Evolutionary conservation across 2,888 invertebrate species (phyloP).

Genomic region (Heteromyza rotundicornis): DNA sequence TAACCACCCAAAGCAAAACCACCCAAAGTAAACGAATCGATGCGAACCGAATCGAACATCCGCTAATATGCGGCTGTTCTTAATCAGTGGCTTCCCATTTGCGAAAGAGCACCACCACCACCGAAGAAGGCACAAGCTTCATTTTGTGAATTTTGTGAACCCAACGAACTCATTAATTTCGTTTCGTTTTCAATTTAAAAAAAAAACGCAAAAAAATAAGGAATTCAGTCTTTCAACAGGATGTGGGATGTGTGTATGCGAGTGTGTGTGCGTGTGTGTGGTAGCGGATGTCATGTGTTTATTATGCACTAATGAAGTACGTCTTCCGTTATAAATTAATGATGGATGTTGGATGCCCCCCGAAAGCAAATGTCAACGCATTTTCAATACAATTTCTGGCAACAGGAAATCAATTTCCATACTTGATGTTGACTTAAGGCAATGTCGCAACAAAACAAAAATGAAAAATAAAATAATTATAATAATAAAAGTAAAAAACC

Average conservation of each 20-base stretch:
- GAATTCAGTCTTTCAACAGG: too few relatives aligned
- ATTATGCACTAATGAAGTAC: slow-evolving; percentile 26
- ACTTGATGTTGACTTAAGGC: too few relatives aligned
- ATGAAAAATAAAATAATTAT: too few relatives aligned
- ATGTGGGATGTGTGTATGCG: slow-evolving; percentile 17
- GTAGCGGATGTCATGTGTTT: slow-evolving; percentile 9
- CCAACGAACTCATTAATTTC: slow-evolving; percentile 55
- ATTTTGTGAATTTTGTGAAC: slow-evolving; percentile 20
- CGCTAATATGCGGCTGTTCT: slow-evolving; percentile 54
- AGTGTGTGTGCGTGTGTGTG: slow-evolving; percentile 6
- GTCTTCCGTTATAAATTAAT: neutral
- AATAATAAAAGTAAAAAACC: too few relatives aligned
- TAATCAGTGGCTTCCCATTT: slow-evolving; percentile 40
- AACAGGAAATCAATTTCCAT: too few relatives aligned
- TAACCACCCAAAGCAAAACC: too few relatives aligned
- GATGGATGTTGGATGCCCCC: too few relatives aligned
- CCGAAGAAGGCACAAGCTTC: neutral
- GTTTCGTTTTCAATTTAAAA: slow-evolving; percentile 49
- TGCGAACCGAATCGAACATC: slow-evolving; percentile 36
- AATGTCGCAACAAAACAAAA: too few relatives aligned
- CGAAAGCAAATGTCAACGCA: too few relatives aligned
- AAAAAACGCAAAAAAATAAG: too few relatives aligned
- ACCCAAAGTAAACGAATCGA: neutral
- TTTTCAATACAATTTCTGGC: too few relatives aligned
- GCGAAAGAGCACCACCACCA: too few relatives aligned